Conservation (phyloP, 2,888 invertebrate genomes). For the Gymnosoma rotundatum region DNA sequence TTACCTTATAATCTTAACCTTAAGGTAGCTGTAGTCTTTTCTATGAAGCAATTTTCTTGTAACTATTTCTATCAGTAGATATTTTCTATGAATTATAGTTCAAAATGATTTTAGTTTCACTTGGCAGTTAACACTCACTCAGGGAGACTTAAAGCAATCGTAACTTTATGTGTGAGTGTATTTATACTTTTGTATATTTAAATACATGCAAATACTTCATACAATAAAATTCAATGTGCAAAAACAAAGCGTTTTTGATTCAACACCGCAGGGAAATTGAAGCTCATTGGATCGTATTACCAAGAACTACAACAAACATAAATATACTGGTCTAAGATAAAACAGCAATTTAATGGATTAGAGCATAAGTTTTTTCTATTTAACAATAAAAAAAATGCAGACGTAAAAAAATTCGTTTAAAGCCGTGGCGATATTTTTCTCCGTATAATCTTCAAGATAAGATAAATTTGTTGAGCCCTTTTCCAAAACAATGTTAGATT, state of each 20-base stretch:
- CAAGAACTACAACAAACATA: conserved; percentile 29
- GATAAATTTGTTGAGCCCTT: no score
- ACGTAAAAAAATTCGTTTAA: no score
- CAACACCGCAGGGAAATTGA: conserved; percentile 66
- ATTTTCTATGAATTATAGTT: conserved; percentile 55
- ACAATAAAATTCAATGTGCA: conserved; percentile 37
- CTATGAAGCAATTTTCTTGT: conserved; percentile 11
- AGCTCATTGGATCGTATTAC: conserved; percentile 63
- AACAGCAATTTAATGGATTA: conserved; percentile 12
- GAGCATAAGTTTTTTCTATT: not conserved
- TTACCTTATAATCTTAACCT: conserved; percentile 83
- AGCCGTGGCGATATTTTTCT: no score
- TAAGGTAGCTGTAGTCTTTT: conserved; percentile 75
- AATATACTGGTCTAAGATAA: conserved; percentile 43
- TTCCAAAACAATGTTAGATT: no score
- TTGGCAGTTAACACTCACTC: conserved; percentile 44
- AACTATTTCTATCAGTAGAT: conserved; percentile 19
- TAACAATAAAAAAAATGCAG: no score
- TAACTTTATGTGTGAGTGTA: not conserved
- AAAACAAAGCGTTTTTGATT: conserved; percentile 58
- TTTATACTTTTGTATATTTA: not conserved
- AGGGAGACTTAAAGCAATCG: conserved; percentile 40
- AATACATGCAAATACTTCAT: conserved; percentile 31
- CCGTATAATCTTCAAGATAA: no score
- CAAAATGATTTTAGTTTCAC: conserved; percentile 41